Evolutionary conservation across 2,888 invertebrate genomes (phyloP), one percentile per base, ranked within the genome.

Genomic region (Corythucha ciliata): DNA sequence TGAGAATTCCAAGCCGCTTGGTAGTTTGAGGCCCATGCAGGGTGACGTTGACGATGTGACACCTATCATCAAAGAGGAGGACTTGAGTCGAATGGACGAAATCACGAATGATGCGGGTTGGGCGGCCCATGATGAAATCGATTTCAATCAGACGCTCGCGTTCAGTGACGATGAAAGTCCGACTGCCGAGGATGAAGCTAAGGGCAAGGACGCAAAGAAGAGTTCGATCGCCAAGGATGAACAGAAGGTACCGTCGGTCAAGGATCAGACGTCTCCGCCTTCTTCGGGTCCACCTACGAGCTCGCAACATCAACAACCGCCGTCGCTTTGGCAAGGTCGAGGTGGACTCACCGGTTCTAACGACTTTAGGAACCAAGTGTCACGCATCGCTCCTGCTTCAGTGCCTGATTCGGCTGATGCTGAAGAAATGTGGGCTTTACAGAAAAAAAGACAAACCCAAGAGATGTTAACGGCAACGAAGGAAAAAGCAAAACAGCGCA

Each of bases 101-200:
- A 85, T 92, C 61, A 79, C 86, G 37, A 80, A 84, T 63, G 85
- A 89, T 65, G 83, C 85, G 63, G 91, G 91, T 57, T 94, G 94
- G 94, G 86, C 88, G 53, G 82, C 83, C 60, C 83, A 88, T 64
- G 90, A 90, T 66, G 91, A 91, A 67, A 88, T 93, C 66, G 92
- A 93, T 71, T 93, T 33, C 70, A 82, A 81, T 73, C 88, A 91
- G 72, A 92, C 91, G 70, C 71, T 94, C 66, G 83, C 87, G 60
- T 94, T 93, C 70, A 92, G 92, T 65, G 93, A 94, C 70, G 92
- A 92, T 63, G 93, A 93, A 69, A 67, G 69, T 61, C 61, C 58
- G 18, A 67, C 69, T 61, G 63, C 59, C 41, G 55, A 47, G 54
- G 62, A 62, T 58, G 67, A 61, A 51, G 63, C 63, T 41, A 63